A percentile compares a stretch with the other conserved stretches of the same genome.
Conservation (phyloP, 2,888 invertebrate species). For the Lithodes maja region DNA sequence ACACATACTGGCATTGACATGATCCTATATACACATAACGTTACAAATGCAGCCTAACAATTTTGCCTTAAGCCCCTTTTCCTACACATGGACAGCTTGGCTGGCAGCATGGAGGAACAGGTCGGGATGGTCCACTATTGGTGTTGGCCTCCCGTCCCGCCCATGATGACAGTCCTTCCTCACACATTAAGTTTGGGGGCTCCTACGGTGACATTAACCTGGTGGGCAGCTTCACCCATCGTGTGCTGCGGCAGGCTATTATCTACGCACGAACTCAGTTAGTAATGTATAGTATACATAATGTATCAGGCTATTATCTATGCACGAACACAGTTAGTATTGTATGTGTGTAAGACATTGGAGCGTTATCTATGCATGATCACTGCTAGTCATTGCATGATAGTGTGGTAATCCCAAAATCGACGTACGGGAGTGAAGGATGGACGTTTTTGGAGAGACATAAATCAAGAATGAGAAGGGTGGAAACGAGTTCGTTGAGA, state of each 20-base stretch:
- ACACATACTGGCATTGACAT: no score
- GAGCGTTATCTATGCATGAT: no score
- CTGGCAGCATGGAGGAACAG: background rate
- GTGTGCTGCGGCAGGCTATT: background rate
- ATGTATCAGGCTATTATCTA: no score
- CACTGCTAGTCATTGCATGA: background rate
- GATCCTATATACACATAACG: no score
- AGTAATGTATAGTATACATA: background rate
- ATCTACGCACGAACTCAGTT: background rate
- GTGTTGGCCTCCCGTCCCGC: slow-evolving; percentile 2
- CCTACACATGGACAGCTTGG: background rate
- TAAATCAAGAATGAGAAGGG: no score
- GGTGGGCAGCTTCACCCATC: background rate
- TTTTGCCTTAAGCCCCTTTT: no score
- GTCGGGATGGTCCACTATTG: background rate
- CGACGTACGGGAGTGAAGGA: no score
- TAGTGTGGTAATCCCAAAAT: no score
- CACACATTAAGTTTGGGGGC: slow-evolving; percentile 6
- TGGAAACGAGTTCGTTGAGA: no score
- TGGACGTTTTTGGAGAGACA: no score
- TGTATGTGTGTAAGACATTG: background rate
- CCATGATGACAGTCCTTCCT: background rate
- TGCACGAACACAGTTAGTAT: background rate
- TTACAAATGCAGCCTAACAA: no score
- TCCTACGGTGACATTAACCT: slow-evolving; percentile 21